Conservation (phyloP, 2,888 invertebrate species). For the Dryococelus australis region DNA sequence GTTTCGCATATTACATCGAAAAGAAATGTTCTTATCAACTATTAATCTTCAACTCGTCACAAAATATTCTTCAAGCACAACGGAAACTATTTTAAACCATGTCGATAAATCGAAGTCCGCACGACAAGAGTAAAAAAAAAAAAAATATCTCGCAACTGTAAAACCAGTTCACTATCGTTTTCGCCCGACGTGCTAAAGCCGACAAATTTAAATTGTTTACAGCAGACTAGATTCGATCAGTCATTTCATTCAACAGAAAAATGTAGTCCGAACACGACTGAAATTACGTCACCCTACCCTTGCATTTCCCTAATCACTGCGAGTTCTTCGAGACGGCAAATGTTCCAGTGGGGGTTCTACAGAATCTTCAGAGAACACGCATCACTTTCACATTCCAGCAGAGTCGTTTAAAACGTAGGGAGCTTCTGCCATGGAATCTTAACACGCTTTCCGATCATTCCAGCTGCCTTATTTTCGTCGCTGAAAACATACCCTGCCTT, state of each 20-base stretch:
- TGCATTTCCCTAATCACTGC: background rate
- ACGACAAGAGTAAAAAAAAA: background rate
- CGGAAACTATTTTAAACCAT: background rate
- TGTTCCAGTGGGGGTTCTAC: background rate
- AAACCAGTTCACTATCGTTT: conserved; percentile 23
- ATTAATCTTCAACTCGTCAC: background rate
- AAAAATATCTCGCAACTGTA: conserved; percentile 20
- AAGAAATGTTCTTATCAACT: background rate
- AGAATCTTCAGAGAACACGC: background rate
- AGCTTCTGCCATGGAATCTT: background rate
- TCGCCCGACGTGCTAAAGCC: background rate
- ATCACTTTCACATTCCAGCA: background rate
- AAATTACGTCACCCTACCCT: background rate
- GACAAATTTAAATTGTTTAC: conserved; percentile 18
- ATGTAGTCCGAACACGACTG: background rate
- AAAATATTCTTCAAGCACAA: background rate
- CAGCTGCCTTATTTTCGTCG: background rate
- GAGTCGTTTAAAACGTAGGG: background rate
- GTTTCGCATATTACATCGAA: background rate
- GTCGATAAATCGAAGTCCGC: background rate
- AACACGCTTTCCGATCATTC: background rate
- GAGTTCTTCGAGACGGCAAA: background rate
- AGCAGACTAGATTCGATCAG: conserved; percentile 29
- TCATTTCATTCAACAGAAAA: conserved; percentile 22
- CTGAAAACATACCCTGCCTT: background rate